These are phyloP conservation scores for Diloba caeruleocephala DNA, from an alignment of 2,888 invertebrate genomes.

Conservation along the genomic window DNA sequence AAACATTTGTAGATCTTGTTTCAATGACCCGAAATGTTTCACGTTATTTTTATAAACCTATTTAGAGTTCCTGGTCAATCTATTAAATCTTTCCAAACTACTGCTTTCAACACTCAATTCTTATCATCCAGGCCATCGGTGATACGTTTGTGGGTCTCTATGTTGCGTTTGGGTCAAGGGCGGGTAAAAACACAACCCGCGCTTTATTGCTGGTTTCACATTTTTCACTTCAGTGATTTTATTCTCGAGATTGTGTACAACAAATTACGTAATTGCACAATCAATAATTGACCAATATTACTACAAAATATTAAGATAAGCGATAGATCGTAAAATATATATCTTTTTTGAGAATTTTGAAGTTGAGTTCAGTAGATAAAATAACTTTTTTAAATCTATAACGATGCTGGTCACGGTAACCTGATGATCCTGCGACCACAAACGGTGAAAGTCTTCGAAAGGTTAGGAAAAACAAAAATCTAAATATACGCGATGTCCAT, in stretches of 20 bases:
- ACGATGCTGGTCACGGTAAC: too few species aligned
- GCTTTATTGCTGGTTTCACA: constrained; percentile 1
- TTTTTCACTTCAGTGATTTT: constrained; percentile 8
- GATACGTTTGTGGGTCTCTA: constrained; percentile 43
- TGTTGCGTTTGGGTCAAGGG: constrained; percentile 35
- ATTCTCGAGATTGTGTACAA: not conserved
- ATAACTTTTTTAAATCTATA: too few species aligned
- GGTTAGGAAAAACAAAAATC: too few species aligned
- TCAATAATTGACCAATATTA: too few species aligned
- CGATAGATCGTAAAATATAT: too few species aligned
- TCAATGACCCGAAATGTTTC: constrained; percentile 38
- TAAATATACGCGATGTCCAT: too few species aligned
- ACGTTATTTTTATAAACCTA: constrained; percentile 14
- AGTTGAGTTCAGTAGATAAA: too few species aligned
- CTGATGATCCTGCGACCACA: too few species aligned
- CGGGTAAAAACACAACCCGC: constrained; percentile 10
- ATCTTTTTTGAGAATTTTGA: too few species aligned
- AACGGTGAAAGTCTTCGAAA: too few species aligned
- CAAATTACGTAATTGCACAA: not conserved
- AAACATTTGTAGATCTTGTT: not conserved
- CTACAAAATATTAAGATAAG: too few species aligned
- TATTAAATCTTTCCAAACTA: constrained; percentile 41
- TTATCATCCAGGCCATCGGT: constrained; percentile 55
- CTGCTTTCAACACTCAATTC: constrained; percentile 48
- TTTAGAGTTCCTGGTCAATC: constrained; percentile 37